These are phyloP conservation scores for Eupelmus urozonus DNA, from an alignment of 2,888 invertebrate genomes.

Conservation along the genomic window DNA sequence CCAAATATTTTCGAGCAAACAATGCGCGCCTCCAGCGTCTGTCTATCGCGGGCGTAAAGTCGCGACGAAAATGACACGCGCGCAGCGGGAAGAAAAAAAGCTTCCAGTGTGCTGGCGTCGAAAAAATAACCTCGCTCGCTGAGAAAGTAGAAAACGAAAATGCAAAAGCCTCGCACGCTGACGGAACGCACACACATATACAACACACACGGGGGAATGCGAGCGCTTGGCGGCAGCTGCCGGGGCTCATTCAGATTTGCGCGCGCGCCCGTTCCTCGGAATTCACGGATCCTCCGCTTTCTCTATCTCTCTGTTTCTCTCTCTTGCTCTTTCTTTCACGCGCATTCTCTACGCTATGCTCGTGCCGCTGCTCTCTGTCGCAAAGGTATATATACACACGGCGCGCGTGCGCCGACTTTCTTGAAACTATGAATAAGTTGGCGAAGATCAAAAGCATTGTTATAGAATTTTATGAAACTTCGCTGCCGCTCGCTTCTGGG, in stretches of 20 bases:
- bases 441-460: background rate
- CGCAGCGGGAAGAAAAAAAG: background rate
- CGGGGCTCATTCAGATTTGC: constrained; percentile 75
- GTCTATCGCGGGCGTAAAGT: no score
- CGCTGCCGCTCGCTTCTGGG: no score
- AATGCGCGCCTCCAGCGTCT: background rate
- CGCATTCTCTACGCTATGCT: background rate
- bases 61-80: background rate
- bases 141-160: constrained; percentile 59
- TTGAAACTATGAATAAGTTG: constrained; percentile 9
- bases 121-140: constrained; percentile 60
- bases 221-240: constrained; percentile 69
- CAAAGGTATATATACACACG: background rate
- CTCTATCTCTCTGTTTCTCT: constrained; percentile 21
- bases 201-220: constrained; percentile 68
- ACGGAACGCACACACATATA: constrained; percentile 64
- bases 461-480: no score
- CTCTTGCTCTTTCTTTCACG: constrained; percentile 12
- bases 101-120: no score
- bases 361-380: background rate
- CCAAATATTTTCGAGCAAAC: background rate
- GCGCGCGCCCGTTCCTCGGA: constrained; percentile 67
- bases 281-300: constrained; percentile 63
- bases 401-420: background rate
- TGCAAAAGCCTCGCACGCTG: constrained; percentile 66